Conservation (phyloP, 2,888 invertebrate species). For the Lasioglossum figueresi region DNA sequence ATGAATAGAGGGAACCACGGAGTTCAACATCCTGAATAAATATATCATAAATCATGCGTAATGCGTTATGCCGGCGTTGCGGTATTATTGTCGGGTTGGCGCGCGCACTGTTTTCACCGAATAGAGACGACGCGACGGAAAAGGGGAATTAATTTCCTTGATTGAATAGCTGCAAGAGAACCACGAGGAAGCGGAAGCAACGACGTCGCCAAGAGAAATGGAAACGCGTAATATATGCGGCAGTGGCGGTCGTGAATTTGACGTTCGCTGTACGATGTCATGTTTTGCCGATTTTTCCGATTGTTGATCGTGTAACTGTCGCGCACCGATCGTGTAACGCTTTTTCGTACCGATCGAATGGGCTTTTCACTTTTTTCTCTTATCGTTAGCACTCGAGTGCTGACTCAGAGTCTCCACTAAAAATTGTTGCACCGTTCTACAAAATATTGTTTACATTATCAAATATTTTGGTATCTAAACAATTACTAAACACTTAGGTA, state of each 20-base stretch:
- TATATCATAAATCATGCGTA: conserved; percentile 51
- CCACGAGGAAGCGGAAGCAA: conserved; percentile 22
- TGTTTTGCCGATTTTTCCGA: not conserved
- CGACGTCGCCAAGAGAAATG: conserved; percentile 2
- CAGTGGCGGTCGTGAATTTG: not conserved
- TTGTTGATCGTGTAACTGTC: not conserved
- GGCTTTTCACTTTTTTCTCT: too few species aligned
- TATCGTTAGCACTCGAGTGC: too few species aligned
- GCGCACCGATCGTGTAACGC: not conserved
- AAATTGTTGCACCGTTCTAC: too few species aligned
- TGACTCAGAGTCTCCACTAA: too few species aligned
- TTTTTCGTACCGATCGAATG: not conserved
- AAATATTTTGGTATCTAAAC: too few species aligned
- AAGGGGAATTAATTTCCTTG: conserved; percentile 35
- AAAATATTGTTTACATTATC: too few species aligned
- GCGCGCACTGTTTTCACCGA: not conserved
- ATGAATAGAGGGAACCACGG: conserved; percentile 27
- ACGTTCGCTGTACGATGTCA: conserved; percentile 11
- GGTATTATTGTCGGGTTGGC: conserved; percentile 22
- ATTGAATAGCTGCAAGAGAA: conserved; percentile 23
- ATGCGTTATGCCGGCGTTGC: conserved; percentile 5
- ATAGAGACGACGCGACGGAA: not conserved
- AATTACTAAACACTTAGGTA: too few species aligned
- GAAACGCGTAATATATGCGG: conserved; percentile 11
- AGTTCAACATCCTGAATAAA: conserved; percentile 54